A percentile compares a stretch with the other conserved stretches of the same genome.
Evolutionary conservation across 1,140 invertebrate genomes (phyloP).

Genomic region (Oppia nitens): DNA sequence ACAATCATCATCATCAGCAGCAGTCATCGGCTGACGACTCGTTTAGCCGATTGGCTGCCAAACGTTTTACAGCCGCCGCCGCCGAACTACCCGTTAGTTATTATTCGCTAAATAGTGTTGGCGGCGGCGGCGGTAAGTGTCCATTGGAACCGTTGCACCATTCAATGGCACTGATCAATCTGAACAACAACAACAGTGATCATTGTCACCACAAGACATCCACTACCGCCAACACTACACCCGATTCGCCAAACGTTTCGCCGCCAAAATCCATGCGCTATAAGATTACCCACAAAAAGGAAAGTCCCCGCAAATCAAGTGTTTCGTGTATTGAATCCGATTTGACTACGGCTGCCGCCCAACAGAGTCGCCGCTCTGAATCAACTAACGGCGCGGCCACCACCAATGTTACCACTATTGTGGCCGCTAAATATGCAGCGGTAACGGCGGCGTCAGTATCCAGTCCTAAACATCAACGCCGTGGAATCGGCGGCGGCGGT

Average conservation of each 20-base stretch:
- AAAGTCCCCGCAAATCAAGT: constrained; percentile 8
- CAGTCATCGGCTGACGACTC: neutral
- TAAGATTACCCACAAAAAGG: neutral
- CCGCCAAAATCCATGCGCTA: neutral
- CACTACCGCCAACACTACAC: neutral
- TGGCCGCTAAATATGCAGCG: neutral
- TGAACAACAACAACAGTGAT: too few species aligned
- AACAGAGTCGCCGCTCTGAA: neutral
- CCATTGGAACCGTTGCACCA: neutral
- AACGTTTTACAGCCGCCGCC: neutral
- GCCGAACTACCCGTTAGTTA: neutral
- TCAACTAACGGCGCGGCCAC: too few species aligned
- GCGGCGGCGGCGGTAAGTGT: too few species aligned
- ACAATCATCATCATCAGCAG: too few species aligned
- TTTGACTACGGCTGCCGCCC: neutral
- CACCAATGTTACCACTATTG: neutral
- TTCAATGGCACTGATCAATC: neutral
- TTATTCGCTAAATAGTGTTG: neutral
- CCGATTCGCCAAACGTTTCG: neutral
- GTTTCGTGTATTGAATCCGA: constrained; percentile 4
- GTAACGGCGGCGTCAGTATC: too few species aligned
- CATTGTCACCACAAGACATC: too few species aligned
- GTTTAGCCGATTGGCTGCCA: neutral
- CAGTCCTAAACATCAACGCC: neutral
- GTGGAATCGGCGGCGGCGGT: too few species aligned